Conservation (phyloP, 2,113 vertebrate genomes). For the Hydrolagus affinis region DNA sequence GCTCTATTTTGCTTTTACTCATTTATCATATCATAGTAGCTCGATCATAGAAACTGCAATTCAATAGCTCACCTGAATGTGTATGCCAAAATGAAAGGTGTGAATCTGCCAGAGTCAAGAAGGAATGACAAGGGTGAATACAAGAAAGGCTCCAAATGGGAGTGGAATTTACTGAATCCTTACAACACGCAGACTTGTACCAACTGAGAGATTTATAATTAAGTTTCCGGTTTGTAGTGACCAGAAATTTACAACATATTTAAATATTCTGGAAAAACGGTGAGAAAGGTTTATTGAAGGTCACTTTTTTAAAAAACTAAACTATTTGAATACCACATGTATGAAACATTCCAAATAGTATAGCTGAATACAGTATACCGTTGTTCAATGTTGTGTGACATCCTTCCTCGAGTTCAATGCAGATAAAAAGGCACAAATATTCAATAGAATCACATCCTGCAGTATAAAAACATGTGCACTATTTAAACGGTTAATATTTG, state of each 20-base stretch:
- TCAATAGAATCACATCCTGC: neutral
- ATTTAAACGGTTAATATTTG: slow-evolving; percentile 4
- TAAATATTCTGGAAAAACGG: too few relatives aligned
- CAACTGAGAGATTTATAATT: too few relatives aligned
- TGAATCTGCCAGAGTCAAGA: neutral
- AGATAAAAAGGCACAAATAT: neutral
- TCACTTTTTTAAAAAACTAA: neutral
- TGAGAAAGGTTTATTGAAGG: neutral
- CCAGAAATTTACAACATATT: too few relatives aligned
- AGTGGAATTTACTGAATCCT: neutral
- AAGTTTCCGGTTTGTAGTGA: too few relatives aligned
- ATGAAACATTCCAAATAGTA: neutral
- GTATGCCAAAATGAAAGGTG: neutral
- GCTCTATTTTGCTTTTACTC: neutral
- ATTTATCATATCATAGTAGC: neutral
- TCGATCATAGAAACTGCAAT: neutral
- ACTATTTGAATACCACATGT: neutral
- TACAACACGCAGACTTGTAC: neutral
- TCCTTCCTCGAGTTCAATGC: neutral
- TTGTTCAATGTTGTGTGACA: neutral
- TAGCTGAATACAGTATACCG: neutral
- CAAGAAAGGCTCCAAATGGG: neutral
- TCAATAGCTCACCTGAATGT: neutral
- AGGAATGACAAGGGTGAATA: neutral
- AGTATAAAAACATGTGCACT: neutral